Base-by-base conservation (phyloP, 2,888 invertebrate species). In the Nipponacmea schrenckii region DNA sequence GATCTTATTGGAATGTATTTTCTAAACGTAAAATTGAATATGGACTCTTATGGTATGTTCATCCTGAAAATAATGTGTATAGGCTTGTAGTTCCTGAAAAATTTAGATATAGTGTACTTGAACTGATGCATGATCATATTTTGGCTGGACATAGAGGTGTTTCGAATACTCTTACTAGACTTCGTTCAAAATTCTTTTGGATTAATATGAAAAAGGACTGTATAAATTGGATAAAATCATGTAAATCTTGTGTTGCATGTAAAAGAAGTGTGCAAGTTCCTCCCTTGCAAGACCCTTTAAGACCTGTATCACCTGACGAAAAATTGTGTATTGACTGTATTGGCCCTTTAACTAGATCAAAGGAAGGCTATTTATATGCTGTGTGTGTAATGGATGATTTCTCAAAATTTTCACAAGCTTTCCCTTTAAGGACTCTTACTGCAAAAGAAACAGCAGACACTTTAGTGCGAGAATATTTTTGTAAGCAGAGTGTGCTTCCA, bases 351-450 rank as follows among this genome's bases (percentile, higher is more conserved):
- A 4, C 63, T 2, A 24, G 20, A 27, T 63, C 63, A n/a, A 15
- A 20, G 15, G 63, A 63, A 27, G 63, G 63, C 15, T 63, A 63
- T 27, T 15, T 15, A 27, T 63, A 63, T 63, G 63, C 26, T 27
- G 26, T 63, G 14, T 63, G 63, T 63, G 63, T 63, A n/a, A 63
- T 63, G 63, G 63, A 63, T 63, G 63, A 63, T 27, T 63, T 63
- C 20, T 63, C 63, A 15, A 63, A 48, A 48, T 48, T 48, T n/a
- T 56, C 56, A 17, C 56, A 56, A 56, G 56, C 56, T 12, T 56
- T 56, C 20, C 64, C 31, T n/a, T 17, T 64, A 12, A n/a, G 64
- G 20, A 15, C 64, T 64, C 1, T 64, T 1, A 64, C 64, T 17
- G 64, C 64, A 27, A 64, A 64, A 26, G 64, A 64, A 17, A 27